Evolutionary conservation across 2,888 invertebrate species (phyloP), one percentile per base, ranked within the genome.

Genomic region (Nomada hirtipes): DNA sequence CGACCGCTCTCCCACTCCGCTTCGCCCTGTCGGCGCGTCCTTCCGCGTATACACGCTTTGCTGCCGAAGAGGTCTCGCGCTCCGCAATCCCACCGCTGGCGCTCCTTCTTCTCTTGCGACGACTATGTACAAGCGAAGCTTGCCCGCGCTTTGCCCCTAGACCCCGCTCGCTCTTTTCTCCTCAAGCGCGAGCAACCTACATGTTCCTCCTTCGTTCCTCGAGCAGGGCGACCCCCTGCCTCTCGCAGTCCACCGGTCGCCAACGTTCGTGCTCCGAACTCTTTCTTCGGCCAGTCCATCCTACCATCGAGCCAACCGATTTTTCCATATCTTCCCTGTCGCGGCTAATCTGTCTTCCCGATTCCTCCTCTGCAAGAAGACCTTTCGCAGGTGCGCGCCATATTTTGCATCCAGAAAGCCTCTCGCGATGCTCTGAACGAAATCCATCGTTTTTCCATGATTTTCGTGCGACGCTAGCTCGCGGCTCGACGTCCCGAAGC

Each of bases 1-100:
- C 78, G 74, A 79, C 88, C 87, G 85, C 84, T 87, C 85, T 84
- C 85, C 87, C 83, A 84, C 83, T 68, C 69, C 82, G 61, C 55
- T 20, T 52, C 77, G 53, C 59, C 70, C 44, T 64, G 79, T 72
- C 72, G 57, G 47, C 64, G 69, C 73, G 76, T 77, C 76, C 64
- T 76, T 77, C 67, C 72, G 50, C 75, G 69, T 60, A 69, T 61
- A 67, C 81, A 69, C 65, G 64, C 81, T 78, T 86, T 81, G 78
- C 73, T 63, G 26, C 55, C 55, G 69, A 65, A 47, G 64, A 55
- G 70, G 57, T 57, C 69, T 55, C 71, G 50, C 59, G 64, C 75
- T 79, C 83, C 79, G 81, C 61, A 42, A 64, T 75, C 55, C 71
- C 59, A 53, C 29, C 52, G 71, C 79, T 77, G 79, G 44, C 63